Conservation (phyloP, 37 sponge, comb jelly and placozoan species). For the Crambe crambe region DNA sequence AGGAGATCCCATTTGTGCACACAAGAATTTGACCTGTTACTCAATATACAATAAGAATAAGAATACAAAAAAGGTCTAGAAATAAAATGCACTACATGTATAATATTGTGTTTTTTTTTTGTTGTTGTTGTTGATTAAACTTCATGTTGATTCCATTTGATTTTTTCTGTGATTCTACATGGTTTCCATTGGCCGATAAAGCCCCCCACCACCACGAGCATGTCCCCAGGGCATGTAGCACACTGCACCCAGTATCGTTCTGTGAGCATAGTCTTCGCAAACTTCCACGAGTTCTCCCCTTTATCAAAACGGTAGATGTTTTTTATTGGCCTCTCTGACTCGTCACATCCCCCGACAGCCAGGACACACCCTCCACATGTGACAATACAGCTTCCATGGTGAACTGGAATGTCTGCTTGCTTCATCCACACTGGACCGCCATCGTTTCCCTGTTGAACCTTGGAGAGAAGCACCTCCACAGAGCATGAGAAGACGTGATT, state of each 20-base stretch:
- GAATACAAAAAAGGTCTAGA: too few relatives aligned
- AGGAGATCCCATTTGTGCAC: too few relatives aligned
- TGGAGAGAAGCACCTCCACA: not conserved
- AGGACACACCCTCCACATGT: not conserved
- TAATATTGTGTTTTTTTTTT: too few relatives aligned
- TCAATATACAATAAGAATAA: too few relatives aligned
- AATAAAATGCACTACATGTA: too few relatives aligned
- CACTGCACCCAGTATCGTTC: not conserved
- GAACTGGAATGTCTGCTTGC: not conserved
- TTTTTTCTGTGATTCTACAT: not conserved
- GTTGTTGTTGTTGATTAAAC: too few relatives aligned
- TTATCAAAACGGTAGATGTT: not conserved
- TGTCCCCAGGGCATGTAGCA: not conserved
- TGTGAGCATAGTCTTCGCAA: not conserved
- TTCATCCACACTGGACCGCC: not conserved
- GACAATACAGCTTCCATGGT: not conserved
- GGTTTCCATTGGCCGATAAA: not conserved
- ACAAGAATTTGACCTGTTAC: too few relatives aligned
- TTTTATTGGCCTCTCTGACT: not conserved
- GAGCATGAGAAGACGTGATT: not conserved
- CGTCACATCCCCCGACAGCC: not conserved
- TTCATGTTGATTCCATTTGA: too few relatives aligned
- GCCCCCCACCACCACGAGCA: not conserved
- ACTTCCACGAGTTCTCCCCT: not conserved
- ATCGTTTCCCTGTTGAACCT: not conserved